These are phyloP conservation scores for Lepidurus apus DNA, from an alignment of 1,140 invertebrate species.

Conservation along the genomic window DNA sequence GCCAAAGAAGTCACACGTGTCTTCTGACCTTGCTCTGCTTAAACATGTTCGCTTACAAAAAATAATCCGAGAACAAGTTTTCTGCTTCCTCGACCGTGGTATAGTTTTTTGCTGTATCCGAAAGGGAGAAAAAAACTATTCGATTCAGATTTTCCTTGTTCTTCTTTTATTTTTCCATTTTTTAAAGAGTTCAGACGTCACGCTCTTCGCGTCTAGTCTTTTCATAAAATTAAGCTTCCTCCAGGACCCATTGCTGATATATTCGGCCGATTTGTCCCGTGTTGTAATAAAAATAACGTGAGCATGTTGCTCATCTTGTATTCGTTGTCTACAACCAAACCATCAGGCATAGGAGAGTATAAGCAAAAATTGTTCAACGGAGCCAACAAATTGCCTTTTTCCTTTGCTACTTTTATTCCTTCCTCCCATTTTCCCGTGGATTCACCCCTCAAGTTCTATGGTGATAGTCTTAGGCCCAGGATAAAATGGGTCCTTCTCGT, in stretches of 20 bases:
- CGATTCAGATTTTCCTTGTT: too few species aligned
- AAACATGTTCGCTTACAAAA: background rate
- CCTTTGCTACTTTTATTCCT: too few species aligned
- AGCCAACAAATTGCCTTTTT: too few species aligned
- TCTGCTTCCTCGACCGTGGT: background rate
- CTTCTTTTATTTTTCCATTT: background rate
- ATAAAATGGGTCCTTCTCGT: too few species aligned
- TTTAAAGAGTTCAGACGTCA: background rate
- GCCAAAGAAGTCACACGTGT: slow-evolving; percentile 6
- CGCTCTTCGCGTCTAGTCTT: background rate
- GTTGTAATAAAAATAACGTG: background rate
- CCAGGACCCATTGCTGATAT: background rate
- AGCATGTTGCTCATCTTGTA: too few species aligned
- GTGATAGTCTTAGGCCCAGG: too few species aligned
- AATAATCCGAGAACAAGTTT: background rate
- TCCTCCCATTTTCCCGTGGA: too few species aligned
- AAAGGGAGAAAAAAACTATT: background rate
- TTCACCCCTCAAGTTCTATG: too few species aligned
- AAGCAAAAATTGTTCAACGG: too few species aligned
- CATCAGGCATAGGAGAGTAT: too few species aligned
- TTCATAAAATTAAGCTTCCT: background rate
- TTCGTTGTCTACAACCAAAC: too few species aligned
- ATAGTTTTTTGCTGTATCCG: background rate
- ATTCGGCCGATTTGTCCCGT: background rate
- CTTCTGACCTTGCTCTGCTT: background rate